Base-by-base conservation (phyloP, 53 echinoderm and acorn worm genomes). In the Apostichopus leukothele region DNA sequence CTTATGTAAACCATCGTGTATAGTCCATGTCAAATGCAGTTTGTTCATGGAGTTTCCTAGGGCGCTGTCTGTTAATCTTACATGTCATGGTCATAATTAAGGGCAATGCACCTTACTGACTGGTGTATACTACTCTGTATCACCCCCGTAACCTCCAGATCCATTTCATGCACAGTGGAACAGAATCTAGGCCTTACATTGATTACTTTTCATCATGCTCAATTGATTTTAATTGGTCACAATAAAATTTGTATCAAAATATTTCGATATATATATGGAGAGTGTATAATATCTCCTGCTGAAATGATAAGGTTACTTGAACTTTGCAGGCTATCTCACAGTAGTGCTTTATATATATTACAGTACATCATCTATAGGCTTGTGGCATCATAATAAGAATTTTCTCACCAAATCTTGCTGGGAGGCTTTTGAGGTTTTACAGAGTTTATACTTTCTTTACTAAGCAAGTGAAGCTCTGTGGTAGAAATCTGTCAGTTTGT, bases 191-290 rank as follows among this genome's bases (percentile, higher is more conserved):
- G 18, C 20, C 71, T 16, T 6, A 71, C 71, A 71, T 71, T 71
- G 71, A 71, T 71, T 71, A 71, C 71, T 71, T 71, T 71, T 71
- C 71, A 71, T 71, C 71, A 13, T 71, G 71, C 71, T 71, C 71
- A 71, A 71, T 71, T 71, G 71, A n/a, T 19, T 71, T 71, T 71
- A 71, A 21, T 71, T 71, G 71, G 6, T 13, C 13, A 71, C 71
- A 71, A 71, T 71, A 71, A 71, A 71, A n/a, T 71, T 71, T 71
- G 71, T 71, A 71, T 71, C 71, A 71, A 71, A 71, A 71, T 71
- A 71, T 71, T 18, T 71, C 71, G 18, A 71, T 14, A 18, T 71
- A 21, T 71, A 6, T 71, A n/a, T 3, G 71, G 71, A 71, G 13
- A n/a, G 71, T 57, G 57, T 39, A 71, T 71, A n/a, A n/a, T 71